Conservation (phyloP, 2,888 invertebrate species). For the Conops quadrifasciatus region DNA sequence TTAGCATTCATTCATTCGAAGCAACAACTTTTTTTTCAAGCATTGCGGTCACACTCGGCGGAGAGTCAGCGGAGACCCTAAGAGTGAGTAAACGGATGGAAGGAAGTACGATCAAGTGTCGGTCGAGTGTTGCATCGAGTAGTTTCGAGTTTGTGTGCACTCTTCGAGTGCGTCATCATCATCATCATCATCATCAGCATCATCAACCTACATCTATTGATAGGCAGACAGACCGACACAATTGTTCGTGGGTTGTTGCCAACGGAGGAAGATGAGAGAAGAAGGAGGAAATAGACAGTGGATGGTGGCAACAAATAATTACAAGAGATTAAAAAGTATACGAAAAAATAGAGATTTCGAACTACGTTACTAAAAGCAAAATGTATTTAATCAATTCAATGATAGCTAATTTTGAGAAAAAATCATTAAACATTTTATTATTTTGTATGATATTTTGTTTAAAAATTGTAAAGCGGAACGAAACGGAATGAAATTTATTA, state of each 20-base stretch:
- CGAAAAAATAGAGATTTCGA: background rate
- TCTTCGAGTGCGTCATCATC: constrained; percentile 5
- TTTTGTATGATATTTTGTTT: too few species aligned
- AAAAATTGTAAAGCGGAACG: too few species aligned
- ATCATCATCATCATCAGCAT: background rate
- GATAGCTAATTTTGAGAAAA: too few species aligned
- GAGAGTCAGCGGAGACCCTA: background rate
- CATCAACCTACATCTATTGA: too few species aligned
- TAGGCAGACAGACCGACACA: background rate
- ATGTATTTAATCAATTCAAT: too few species aligned
- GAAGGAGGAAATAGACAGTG: background rate
- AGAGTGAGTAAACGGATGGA: background rate
- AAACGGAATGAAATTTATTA: too few species aligned
- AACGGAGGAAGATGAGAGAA: background rate
- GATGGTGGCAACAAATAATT: background rate
- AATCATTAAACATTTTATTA: too few species aligned
- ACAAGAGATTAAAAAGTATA: background rate
- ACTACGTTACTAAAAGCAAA: too few species aligned
- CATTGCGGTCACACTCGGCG: background rate
- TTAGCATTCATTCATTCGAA: background rate
- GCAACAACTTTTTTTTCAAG: background rate
- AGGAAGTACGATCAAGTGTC: constrained; percentile 13
- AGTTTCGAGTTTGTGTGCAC: constrained; percentile 1
- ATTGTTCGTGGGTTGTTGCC: background rate
- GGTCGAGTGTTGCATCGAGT: background rate